Evolutionary conservation across 2,888 invertebrate genomes (phyloP).

Genomic region (Caenorhabditis sp.): DNA sequence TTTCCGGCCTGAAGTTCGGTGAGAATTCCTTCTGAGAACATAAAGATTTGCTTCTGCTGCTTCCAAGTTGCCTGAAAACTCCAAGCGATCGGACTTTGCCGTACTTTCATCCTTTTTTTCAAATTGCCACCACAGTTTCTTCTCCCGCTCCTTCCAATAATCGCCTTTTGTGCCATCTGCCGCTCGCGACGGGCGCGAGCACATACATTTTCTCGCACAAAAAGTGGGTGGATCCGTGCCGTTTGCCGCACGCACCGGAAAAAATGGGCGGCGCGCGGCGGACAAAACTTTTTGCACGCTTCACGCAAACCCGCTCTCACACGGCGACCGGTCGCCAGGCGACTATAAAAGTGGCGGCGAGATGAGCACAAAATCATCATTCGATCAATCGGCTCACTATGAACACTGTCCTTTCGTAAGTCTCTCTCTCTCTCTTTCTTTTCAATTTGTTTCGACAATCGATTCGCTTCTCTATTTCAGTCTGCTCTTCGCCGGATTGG

Average conservation of each 20-base stretch:
- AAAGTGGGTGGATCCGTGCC: constrained; percentile 14
- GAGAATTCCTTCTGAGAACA: no score
- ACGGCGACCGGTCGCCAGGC: constrained; percentile 26
- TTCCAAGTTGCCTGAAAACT: no score
- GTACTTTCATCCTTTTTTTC: no score
- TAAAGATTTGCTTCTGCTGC: no score
- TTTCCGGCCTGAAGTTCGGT: no score
- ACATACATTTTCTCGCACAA: constrained; percentile 1
- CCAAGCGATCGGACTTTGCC: no score
- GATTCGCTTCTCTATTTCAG: constrained; percentile 29
- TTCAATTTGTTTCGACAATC: not conserved
- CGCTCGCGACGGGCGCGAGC: no score
- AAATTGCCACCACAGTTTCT: constrained; percentile 26
- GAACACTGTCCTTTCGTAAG: constrained; percentile 59
- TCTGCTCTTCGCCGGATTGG: constrained; percentile 59
- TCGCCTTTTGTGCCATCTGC: constrained; percentile 32
- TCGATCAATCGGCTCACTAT: constrained; percentile 34
- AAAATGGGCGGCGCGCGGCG: constrained; percentile 19
- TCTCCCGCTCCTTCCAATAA: constrained; percentile 8
- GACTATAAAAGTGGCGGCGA: constrained; percentile 35
- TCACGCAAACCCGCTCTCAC: constrained; percentile 42
- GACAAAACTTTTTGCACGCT: constrained; percentile 44
- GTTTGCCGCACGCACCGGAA: constrained; percentile 19
- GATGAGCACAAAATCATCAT: constrained; percentile 56
- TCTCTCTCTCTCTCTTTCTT: constrained; percentile 6